These are phyloP conservation scores for Drosophila phalerata DNA, from an alignment of 2,888 invertebrate species.

Conservation along the genomic window DNA sequence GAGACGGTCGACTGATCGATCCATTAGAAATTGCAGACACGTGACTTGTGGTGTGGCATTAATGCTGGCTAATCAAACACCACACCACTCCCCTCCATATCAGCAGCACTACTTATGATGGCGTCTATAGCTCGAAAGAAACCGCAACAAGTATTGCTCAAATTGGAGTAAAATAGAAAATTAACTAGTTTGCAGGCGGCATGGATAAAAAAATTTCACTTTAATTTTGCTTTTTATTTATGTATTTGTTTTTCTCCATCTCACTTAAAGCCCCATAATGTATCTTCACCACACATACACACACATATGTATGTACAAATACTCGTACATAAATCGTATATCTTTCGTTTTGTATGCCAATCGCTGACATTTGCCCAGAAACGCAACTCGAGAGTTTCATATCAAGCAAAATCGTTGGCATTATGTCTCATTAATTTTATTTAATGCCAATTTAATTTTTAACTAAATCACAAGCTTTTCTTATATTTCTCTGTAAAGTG, in stretches of 20 bases:
- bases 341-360: slow-evolving; percentile 70
- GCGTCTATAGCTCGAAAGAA: slow-evolving; percentile 63
- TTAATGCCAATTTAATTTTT: slow-evolving; percentile 36
- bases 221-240: slow-evolving; percentile 79
- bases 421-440: slow-evolving; percentile 58
- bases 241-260: slow-evolving; percentile 72
- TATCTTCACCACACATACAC: slow-evolving; percentile 32
- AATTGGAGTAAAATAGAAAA: slow-evolving; percentile 83
- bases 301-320: neutral
- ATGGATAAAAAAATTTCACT: slow-evolving; percentile 77
- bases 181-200: slow-evolving; percentile 77
- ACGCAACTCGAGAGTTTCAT: slow-evolving; percentile 57
- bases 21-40: slow-evolving; percentile 73
- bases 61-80: slow-evolving; percentile 45
- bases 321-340: slow-evolving; percentile 17
- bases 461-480: slow-evolving; percentile 32
- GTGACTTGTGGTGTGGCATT: slow-evolving; percentile 57
- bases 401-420: slow-evolving; percentile 40
- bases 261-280: slow-evolving; percentile 56
- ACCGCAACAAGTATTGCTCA: slow-evolving; percentile 59
- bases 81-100: slow-evolving; percentile 17
- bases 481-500: neutral
- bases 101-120: slow-evolving; percentile 54
- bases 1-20: slow-evolving; percentile 51
- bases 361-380: slow-evolving; percentile 48